A percentile compares a stretch with the other conserved stretches of the same genome.
Evolutionary conservation across 2,888 invertebrate species (phyloP).

Genomic region (Mamestra brassicae): DNA sequence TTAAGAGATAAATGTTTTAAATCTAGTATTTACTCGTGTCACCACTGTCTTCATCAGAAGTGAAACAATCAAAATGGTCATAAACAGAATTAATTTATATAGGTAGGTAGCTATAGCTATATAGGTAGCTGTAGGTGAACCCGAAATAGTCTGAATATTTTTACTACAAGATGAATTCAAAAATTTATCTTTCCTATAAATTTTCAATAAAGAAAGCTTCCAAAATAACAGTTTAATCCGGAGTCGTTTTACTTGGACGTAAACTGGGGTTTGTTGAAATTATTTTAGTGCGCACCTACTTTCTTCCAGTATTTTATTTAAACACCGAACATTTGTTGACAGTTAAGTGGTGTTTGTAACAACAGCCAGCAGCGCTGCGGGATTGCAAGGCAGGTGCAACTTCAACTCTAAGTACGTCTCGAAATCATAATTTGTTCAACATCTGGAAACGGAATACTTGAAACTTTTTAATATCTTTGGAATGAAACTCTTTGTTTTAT

Average conservation of each 20-base stretch:
- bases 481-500: conserved; percentile 46
- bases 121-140: background rate
- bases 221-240: conserved; percentile 13
- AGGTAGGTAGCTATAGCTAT: too few species aligned
- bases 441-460: conserved; percentile 56
- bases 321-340: background rate
- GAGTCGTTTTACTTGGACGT: background rate
- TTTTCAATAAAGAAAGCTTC: background rate
- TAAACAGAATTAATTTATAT: background rate
- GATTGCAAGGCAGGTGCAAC: conserved; percentile 52
- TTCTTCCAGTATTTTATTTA: conserved; percentile 24
- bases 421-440: conserved; percentile 59
- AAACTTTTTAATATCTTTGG: conserved; percentile 57
- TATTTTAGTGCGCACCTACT: conserved; percentile 5
- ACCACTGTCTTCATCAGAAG: background rate
- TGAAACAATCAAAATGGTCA: background rate
- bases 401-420: conserved; percentile 43
- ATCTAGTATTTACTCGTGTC: background rate
- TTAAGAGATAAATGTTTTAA: background rate
- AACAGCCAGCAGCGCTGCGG: conserved; percentile 20
- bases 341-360: conserved; percentile 54
- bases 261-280: conserved; percentile 10
- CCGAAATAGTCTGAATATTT: background rate
- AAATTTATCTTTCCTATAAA: background rate
- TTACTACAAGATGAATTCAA: background rate